A percentile compares a stretch with the other conserved stretches of the same genome.
Evolutionary conservation across 2,888 invertebrate species (phyloP).

Genomic region (Melinaea marsaeus): DNA sequence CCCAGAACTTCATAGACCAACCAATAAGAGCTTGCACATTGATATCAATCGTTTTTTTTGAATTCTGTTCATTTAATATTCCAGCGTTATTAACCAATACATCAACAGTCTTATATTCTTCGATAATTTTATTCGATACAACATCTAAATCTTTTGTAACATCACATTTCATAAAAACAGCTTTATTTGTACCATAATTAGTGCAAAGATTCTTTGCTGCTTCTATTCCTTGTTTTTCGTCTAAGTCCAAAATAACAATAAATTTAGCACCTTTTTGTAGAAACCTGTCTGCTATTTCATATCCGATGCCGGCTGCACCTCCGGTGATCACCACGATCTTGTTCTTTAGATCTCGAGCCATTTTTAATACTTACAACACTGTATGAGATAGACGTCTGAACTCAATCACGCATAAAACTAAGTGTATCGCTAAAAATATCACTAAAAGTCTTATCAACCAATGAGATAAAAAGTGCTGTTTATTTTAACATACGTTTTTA

Average conservation of each 20-base stretch:
- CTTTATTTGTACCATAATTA: slow-evolving; percentile 65
- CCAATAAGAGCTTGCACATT: slow-evolving; percentile 54
- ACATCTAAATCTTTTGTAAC: slow-evolving; percentile 67
- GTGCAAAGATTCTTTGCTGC: slow-evolving; percentile 58
- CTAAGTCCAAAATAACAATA: slow-evolving; percentile 46
- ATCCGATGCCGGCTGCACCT: slow-evolving; percentile 75
- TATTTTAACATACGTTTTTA: too few relatives aligned
- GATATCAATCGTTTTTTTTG: slow-evolving; percentile 49
- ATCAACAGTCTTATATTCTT: slow-evolving; percentile 56
- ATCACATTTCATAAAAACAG: slow-evolving; percentile 69
- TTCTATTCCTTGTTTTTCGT: slow-evolving; percentile 50
- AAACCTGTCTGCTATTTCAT: slow-evolving; percentile 60
- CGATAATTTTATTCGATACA: slow-evolving; percentile 49
- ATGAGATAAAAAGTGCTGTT: too few relatives aligned
- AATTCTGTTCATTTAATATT: slow-evolving; percentile 43
- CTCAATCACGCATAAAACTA: neutral
- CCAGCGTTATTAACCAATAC: slow-evolving; percentile 69
- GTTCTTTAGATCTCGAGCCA: slow-evolving; percentile 31
- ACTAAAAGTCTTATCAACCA: too few relatives aligned
- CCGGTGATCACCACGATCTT: slow-evolving; percentile 65
- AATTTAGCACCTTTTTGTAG: slow-evolving; percentile 54
- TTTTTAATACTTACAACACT: slow-evolving; percentile 9
- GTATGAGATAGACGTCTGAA: too few relatives aligned
- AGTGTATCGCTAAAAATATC: too few relatives aligned
- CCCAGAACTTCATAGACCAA: slow-evolving; percentile 74